phyloP scores from a whole-genome alignment of 1,140 invertebrate genomes.

The Platyura marginata region DNA sequence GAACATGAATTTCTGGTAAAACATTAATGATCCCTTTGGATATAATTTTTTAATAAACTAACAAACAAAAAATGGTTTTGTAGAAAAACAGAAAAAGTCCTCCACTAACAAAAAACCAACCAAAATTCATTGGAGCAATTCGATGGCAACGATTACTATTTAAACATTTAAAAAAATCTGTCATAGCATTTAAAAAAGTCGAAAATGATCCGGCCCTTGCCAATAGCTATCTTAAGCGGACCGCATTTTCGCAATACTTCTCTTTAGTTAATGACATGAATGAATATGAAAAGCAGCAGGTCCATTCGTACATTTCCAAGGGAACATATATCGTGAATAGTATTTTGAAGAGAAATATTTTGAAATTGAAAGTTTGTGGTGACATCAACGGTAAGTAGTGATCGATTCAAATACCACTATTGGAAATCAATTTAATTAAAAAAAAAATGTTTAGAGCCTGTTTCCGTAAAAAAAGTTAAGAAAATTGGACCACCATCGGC shows the following conservation, averaged over 20 bases:
- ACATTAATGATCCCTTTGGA: no score
- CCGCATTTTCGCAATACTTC: slow-evolving; percentile 58
- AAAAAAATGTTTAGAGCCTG: no score
- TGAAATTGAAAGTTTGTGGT: slow-evolving; percentile 29
- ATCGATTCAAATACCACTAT: no score
- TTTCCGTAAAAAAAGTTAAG: no score
- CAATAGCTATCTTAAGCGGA: slow-evolving; percentile 46
- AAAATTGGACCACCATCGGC: no score
- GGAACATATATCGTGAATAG: slow-evolving; percentile 33
- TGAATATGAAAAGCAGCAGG: slow-evolving; percentile 51
- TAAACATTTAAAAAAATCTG: slow-evolving; percentile 52
- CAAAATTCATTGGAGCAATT: slow-evolving; percentile 59
- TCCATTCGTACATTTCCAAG: slow-evolving; percentile 37
- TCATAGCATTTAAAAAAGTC: slow-evolving; percentile 46
- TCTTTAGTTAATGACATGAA: slow-evolving; percentile 53
- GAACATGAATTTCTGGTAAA: slow-evolving; percentile 44
- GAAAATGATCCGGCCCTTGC: slow-evolving; percentile 41
- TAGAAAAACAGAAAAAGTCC: slow-evolving; percentile 53
- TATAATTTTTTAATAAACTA: no score
- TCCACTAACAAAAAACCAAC: slow-evolving; percentile 54
- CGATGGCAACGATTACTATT: slow-evolving; percentile 66
- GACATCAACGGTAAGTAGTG: not conserved
- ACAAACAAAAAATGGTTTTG: no score
- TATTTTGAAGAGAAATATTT: slow-evolving; percentile 43
- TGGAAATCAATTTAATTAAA: no score